A percentile compares a stretch with the other conserved stretches of the same genome.
Conservation (phyloP, 2,113 vertebrate genomes). For the Gymnorhina tibicen region DNA sequence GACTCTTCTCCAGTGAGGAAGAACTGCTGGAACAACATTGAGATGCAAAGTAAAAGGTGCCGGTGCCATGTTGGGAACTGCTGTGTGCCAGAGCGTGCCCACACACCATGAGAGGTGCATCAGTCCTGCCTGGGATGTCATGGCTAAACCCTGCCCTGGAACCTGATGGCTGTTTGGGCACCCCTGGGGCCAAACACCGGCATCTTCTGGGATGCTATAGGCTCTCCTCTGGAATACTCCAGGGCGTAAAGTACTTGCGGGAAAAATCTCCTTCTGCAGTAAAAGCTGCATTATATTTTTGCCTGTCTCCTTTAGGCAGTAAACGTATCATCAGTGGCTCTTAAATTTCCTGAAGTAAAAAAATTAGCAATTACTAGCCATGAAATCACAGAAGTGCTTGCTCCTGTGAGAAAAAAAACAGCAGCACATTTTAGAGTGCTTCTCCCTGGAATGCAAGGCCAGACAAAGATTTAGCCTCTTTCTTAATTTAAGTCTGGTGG, state of each 20-base stretch:
- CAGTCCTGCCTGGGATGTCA: accelerated
- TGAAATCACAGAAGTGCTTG: background rate
- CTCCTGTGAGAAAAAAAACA: background rate
- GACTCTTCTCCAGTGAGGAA: background rate
- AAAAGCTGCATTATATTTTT: background rate
- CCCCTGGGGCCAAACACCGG: background rate
- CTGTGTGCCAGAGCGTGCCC: accelerated
- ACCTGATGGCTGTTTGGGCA: background rate
- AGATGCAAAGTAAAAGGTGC: background rate
- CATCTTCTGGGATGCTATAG: background rate
- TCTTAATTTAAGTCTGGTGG: background rate
- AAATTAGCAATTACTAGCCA: background rate
- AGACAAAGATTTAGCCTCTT: background rate
- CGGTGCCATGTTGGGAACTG: accelerated
- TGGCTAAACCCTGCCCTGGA: background rate
- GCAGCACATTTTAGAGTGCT: background rate
- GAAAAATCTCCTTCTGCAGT: background rate
- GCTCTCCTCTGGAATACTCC: background rate
- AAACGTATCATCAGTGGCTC: background rate
- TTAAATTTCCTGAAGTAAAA: background rate
- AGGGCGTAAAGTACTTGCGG: background rate
- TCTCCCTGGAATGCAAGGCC: background rate
- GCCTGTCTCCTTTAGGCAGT: background rate
- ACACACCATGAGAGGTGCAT: accelerated
- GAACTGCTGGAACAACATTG: accelerated